Conservation (phyloP, 2,113 vertebrate species). For the Alligator sinensis region DNA sequence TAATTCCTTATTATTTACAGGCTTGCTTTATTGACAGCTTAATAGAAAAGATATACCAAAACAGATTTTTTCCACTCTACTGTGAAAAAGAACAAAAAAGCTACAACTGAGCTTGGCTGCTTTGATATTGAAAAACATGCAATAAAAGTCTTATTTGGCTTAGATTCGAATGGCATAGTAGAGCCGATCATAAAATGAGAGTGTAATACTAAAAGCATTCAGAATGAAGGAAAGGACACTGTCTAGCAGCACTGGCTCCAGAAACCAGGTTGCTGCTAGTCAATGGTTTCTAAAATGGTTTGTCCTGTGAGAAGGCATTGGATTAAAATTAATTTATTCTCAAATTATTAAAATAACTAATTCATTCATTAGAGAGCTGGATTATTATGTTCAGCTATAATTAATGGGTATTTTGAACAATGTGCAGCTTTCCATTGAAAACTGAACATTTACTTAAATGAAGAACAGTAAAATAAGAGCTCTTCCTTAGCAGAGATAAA, state of each 20-base stretch:
- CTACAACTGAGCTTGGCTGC: background rate
- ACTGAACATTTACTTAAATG: background rate
- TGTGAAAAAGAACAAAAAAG: background rate
- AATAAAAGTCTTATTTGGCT: background rate
- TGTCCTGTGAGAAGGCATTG: constrained; percentile 2
- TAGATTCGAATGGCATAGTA: background rate
- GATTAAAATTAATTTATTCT: constrained; percentile 26
- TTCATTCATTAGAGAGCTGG: constrained; percentile 8
- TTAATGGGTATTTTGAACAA: constrained; percentile 7
- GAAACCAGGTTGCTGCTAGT: background rate
- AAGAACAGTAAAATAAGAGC: background rate
- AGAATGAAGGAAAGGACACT: background rate
- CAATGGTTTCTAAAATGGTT: background rate
- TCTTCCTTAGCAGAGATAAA: background rate
- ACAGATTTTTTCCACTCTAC: background rate
- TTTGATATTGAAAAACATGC: background rate
- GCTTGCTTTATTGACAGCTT: background rate
- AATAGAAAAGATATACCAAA: background rate
- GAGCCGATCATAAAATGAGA: background rate
- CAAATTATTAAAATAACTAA: constrained; percentile 3
- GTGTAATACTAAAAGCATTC: background rate
- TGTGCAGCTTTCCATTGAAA: constrained; percentile 10
- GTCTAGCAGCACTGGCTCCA: background rate
- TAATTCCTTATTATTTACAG: background rate
- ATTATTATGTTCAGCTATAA: constrained; percentile 35